Conservation (phyloP, 1,140 invertebrate species). For the Mizuhopecten yessoensis region DNA sequence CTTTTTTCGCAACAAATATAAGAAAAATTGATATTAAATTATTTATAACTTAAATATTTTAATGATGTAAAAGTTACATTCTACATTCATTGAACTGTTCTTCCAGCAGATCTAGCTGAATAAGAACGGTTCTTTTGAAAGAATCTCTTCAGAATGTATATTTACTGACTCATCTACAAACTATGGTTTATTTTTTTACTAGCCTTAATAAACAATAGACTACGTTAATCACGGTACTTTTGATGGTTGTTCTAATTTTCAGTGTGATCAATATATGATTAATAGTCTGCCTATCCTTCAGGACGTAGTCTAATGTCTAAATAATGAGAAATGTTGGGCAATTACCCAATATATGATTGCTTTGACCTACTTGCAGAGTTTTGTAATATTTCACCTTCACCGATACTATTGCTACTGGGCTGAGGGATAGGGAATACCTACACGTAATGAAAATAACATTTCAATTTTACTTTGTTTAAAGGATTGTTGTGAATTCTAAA, state of each 20-base stretch:
- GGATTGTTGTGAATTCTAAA: too few species aligned
- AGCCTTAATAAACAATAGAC: not conserved
- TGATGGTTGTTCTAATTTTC: not conserved
- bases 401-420: too few species aligned
- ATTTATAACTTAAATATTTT: too few species aligned
- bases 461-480: too few species aligned
- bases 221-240: not conserved
- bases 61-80: too few species aligned
- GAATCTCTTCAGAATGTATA: not conserved
- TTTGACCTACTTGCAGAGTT: not conserved
- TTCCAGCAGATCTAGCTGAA: too few species aligned
- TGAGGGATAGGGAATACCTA: too few species aligned
- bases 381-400: too few species aligned
- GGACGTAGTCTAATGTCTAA: not conserved
- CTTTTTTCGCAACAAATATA: too few species aligned
- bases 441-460: too few species aligned
- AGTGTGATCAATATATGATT: not conserved
- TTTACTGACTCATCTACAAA: not conserved
- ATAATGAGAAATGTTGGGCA: not conserved
- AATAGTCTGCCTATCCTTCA: not conserved
- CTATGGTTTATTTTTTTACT: slow-evolving; percentile 14
- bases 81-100: too few species aligned
- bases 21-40: too few species aligned
- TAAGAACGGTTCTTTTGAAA: not conserved
- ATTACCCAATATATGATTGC: not conserved